Evolutionary conservation across 2,113 vertebrate species (phyloP), one percentile per base, ranked within the genome.

Genomic region (Numenius arquata): DNA sequence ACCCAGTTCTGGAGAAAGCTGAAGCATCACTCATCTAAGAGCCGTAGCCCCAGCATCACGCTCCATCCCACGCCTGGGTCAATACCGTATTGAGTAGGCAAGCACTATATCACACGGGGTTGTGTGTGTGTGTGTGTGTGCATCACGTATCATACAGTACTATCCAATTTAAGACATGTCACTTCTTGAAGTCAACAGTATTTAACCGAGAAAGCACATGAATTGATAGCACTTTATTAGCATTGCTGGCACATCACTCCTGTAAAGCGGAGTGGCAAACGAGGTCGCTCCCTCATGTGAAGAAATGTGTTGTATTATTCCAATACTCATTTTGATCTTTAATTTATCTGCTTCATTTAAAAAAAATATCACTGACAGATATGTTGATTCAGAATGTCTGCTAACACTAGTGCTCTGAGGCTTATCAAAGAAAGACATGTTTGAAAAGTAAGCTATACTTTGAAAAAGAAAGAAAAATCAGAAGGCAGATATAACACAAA

Each of bases 251-350:
- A 95, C 74, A 95, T 58, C 21, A 0, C 52, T 93, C 67, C 85
- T 85, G 80, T 72, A 95, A 97, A 92, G 79, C 67, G 72, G 65
- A 91, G 61, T 80, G 86, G 80, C 79, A 96, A 96, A 91, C 0
- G 66, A 89, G 95, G 95, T 97, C 95, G 16, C 76, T 95, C 80
- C 73, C 36, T 93, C 81, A 50, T 67, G 84, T 77, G 85, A 93
- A 95, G 92, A 92, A 90, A 94, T 72, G 78, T 27, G n/a, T 72
- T 88, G 70, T 77, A 90, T 85, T 91, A 90, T 94, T 93, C 79
- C 84, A 90, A 55, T 78, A 65, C 52, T 78, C 5, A 13, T 94
- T 96, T 96, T 96, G 92, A 96, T 97, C 94, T 96, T 94, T 94
- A 95, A 95, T 96, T 96, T 95, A 96, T 93, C 88, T 96, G 66